Base-by-base conservation (phyloP, 2,113 vertebrate genomes). In the Engraulis encrasicolus region DNA sequence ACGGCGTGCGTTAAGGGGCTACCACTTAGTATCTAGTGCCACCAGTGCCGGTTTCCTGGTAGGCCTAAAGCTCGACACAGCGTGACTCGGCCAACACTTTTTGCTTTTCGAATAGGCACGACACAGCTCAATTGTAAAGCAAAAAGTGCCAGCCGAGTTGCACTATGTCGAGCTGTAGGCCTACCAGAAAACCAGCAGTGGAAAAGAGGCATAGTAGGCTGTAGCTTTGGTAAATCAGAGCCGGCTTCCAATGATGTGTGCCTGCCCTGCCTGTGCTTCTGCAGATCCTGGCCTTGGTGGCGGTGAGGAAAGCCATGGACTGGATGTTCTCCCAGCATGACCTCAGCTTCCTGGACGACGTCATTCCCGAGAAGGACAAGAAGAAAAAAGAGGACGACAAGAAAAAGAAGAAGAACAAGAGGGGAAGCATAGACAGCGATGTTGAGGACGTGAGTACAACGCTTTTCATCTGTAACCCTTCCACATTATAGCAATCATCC, bases 361-460 rank as follows among this genome's bases (percentile, higher is more conserved):
- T 99, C 85, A 99, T 99, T 93, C 98, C 98, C 77, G 98, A 99
- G 93, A 99, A 99, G 89, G 98, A 99, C 91, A 99, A 99, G 95
- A 99, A 99, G 86, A 99, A 99, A 94, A 99, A 98, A 78, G 98
- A 99, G 85, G 98, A 99, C 0, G 98, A 99, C 86, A 99, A 98
- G 94, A 97, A 96, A 89, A 99, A 97, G 90, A 99, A 98, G 58
- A 98, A 97, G 88, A 97, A 97, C 85, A 97, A 98, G 27, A 84
- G 83, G 50, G 94, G 94, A 84, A 98, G 97, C 88, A 20, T 96
- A 82, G 98, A 99, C 92, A 99, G 98, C 50, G 98, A 99, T 50
- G 96, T 94, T 54, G 98, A 99, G 1, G 98, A 99, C 80, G 98
- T 99, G 92, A 98, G 97, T 18, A 66, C 23, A 9, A 36, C 4